Percentiles rank a stretch among this genome's conserved stretches.
These are phyloP conservation scores for Hyperopisus bebe DNA, from an alignment of 2,113 vertebrate genomes.

Conservation along the genomic window DNA sequence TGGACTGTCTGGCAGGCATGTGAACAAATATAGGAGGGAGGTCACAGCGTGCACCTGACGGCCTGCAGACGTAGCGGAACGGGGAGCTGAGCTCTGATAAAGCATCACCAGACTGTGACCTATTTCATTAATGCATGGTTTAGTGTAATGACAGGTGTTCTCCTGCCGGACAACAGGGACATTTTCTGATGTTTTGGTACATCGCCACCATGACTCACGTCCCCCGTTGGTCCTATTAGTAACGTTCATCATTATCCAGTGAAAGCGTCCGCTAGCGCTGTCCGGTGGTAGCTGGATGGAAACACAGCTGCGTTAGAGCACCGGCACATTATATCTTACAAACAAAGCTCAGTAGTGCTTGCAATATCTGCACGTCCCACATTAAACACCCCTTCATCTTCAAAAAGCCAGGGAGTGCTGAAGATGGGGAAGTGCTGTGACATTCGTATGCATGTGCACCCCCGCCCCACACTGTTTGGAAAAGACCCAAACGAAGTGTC, in stretches of 20 bases:
- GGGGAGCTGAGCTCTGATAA: neutral
- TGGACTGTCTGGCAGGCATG: neutral
- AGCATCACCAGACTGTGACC: neutral
- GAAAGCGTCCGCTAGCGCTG: neutral
- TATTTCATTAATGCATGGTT: neutral
- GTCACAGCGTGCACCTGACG: neutral
- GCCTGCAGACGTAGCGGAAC: neutral
- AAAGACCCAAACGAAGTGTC: constrained; percentile 7
- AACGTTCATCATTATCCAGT: neutral
- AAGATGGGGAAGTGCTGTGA: neutral
- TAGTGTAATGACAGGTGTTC: neutral
- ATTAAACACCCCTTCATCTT: constrained; percentile 13
- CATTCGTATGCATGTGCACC: neutral
- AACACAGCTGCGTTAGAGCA: neutral
- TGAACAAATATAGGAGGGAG: neutral
- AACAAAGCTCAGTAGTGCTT: neutral
- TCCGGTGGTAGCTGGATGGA: neutral
- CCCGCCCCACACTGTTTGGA: neutral
- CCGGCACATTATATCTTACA: neutral
- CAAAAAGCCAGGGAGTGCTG: neutral
- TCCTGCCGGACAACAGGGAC: neutral
- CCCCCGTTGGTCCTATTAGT: neutral
- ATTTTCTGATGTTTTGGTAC: neutral
- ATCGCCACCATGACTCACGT: neutral
- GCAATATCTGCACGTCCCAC: neutral